phyloP scores from a whole-genome alignment of 1,140 invertebrate species.

The Scaptomyza hsui region DNA sequence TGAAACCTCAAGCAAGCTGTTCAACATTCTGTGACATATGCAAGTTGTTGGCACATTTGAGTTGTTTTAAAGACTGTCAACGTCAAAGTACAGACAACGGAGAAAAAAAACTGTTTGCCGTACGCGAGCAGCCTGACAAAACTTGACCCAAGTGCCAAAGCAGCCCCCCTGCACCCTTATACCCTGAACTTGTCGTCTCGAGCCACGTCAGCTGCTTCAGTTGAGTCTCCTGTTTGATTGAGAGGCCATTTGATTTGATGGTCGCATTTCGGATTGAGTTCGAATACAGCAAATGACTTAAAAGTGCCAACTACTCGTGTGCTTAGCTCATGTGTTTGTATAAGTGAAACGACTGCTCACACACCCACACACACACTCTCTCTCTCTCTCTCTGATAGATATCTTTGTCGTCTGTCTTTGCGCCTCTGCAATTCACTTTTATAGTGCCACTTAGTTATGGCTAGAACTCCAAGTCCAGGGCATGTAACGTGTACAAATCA shows the following conservation, averaged over 20 bases:
- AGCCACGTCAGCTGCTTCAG: slow-evolving; percentile 22
- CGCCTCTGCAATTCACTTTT: slow-evolving; percentile 73
- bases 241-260: slow-evolving; percentile 65
- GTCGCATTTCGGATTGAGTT: slow-evolving; percentile 75
- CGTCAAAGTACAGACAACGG: slow-evolving; percentile 13
- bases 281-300: slow-evolving; percentile 77
- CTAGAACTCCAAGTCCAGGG: slow-evolving; percentile 34
- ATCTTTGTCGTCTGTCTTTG: slow-evolving; percentile 45
- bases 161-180: not conserved
- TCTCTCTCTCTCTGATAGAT: not conserved
- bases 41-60: slow-evolving; percentile 13
- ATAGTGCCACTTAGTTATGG: slow-evolving; percentile 79
- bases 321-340: slow-evolving; percentile 55
- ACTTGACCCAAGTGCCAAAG: slow-evolving; percentile 11
- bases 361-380: not conserved
- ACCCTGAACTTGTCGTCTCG: not conserved
- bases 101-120: slow-evolving; percentile 52
- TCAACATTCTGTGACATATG: slow-evolving; percentile 26
- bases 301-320: slow-evolving; percentile 76
- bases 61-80: slow-evolving; percentile 27
- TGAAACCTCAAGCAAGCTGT: no score
- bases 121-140: slow-evolving; percentile 60
- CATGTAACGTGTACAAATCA: slow-evolving; percentile 73
- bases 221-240: slow-evolving; percentile 60
- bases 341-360: slow-evolving; percentile 4